Evolutionary conservation across 2,797 vertebrate species (phyloP).

Genomic region (Okamejei kenojei): DNA sequence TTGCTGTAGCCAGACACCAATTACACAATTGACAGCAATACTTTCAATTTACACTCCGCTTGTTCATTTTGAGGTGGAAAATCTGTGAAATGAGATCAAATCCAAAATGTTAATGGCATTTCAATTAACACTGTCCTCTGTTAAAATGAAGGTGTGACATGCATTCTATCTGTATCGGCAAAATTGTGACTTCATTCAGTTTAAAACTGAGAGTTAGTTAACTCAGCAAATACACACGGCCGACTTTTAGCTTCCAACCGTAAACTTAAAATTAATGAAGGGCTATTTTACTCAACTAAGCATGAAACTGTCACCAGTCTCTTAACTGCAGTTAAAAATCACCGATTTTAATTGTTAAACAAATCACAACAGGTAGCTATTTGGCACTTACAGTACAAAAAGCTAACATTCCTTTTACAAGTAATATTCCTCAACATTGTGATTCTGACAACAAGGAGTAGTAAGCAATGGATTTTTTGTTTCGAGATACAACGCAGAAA

Average conservation of each 20-base stretch:
- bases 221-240: not conserved
- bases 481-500: too few species aligned
- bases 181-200: not conserved
- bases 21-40: not conserved
- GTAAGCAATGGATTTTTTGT: slow-evolving; percentile 13
- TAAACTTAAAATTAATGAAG: slow-evolving; percentile 7
- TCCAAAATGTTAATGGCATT: not conserved
- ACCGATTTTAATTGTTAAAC: not conserved
- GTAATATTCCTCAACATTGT: not conserved
- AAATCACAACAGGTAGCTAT: not conserved
- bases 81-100: not conserved
- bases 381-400: not conserved
- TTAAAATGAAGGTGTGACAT: not conserved
- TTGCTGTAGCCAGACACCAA: not conserved
- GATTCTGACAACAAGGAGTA: slow-evolving; percentile 39
- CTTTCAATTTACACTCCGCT: slow-evolving; percentile 15
- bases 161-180: not conserved
- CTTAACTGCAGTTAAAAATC: not conserved
- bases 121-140: not conserved
- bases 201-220: not conserved
- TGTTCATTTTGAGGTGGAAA: not conserved
- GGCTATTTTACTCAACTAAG: not conserved
- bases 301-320: not conserved
- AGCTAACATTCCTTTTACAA: not conserved
- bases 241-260: not conserved